A percentile compares a stretch with the other conserved stretches of the same genome.
These are phyloP conservation scores for Nannobrachium achirus DNA, from an alignment of 2,113 vertebrate species.

Conservation along the genomic window DNA sequence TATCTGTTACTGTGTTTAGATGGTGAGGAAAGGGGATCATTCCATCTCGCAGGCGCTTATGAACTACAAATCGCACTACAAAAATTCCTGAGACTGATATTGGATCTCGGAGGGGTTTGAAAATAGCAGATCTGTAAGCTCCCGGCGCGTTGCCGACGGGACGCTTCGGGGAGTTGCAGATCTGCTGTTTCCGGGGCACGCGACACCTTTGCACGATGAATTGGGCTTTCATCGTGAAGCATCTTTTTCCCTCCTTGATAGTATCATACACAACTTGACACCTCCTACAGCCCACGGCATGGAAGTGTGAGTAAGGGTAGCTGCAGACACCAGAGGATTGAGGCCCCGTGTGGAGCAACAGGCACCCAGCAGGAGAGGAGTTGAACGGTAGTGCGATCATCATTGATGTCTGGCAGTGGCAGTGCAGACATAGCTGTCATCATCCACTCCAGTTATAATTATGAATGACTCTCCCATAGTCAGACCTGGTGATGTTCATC, in stretches of 20 bases:
- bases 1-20: conserved; percentile 29
- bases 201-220: no score
- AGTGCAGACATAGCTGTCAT: conserved; percentile 35
- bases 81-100: conserved; percentile 32
- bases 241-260: not conserved
- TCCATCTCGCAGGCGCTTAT: conserved; percentile 6
- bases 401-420: conserved; percentile 12
- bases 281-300: not conserved
- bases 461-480: not conserved
- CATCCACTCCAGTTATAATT: not conserved
- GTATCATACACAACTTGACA: not conserved
- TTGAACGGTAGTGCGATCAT: conserved; percentile 16
- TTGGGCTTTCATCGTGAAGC: no score
- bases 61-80: not conserved
- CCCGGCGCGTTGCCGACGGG: no score
- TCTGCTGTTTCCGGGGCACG: no score
- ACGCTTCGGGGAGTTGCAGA: no score
- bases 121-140: no score
- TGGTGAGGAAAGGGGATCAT: conserved; percentile 54
- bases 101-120: not conserved
- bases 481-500: not conserved
- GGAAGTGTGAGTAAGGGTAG: no score
- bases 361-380: conserved; percentile 38
- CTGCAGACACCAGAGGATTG: not conserved
- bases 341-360: conserved; percentile 15